Evolutionary conservation across 2,888 invertebrate genomes (phyloP).

Genomic region (Drosophila anomalata): DNA sequence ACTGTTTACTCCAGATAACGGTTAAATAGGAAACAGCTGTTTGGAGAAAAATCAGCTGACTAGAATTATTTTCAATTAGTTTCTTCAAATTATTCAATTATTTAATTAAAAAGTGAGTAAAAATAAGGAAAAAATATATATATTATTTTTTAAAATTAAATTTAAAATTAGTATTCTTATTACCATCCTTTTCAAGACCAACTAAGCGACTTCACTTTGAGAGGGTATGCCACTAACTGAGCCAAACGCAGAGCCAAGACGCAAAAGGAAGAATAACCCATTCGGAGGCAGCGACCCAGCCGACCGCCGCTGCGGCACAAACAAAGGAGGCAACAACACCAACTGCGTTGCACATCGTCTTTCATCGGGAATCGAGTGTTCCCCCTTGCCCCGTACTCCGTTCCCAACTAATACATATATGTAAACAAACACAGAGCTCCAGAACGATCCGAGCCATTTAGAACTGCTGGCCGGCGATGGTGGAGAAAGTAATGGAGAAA

Average conservation of each 20-base stretch:
- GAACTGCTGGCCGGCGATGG: conserved; percentile 53
- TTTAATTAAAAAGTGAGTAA: neutral
- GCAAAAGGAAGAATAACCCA: conserved; percentile 22
- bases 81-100: neutral
- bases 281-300: neutral
- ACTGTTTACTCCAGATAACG: too few species aligned
- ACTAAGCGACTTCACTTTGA: conserved; percentile 17
- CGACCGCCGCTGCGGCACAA: conserved; percentile 41
- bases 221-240: conserved; percentile 39
- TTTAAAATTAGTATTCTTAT: neutral
- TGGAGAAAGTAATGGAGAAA: conserved; percentile 67
- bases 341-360: conserved; percentile 46
- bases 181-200: conserved; percentile 9
- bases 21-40: neutral
- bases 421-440: conserved; percentile 60
- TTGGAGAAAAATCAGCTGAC: neutral
- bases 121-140: too few species aligned
- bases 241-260: conserved; percentile 6
- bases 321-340: conserved; percentile 55
- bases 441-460: conserved; percentile 54
- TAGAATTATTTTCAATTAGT: neutral
- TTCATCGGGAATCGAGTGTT: conserved; percentile 32
- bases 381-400: neutral
- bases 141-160: too few species aligned
- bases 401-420: conserved; percentile 24